Base-by-base conservation (phyloP, 2,113 vertebrate species). In the Rhipidura dahli region DNA sequence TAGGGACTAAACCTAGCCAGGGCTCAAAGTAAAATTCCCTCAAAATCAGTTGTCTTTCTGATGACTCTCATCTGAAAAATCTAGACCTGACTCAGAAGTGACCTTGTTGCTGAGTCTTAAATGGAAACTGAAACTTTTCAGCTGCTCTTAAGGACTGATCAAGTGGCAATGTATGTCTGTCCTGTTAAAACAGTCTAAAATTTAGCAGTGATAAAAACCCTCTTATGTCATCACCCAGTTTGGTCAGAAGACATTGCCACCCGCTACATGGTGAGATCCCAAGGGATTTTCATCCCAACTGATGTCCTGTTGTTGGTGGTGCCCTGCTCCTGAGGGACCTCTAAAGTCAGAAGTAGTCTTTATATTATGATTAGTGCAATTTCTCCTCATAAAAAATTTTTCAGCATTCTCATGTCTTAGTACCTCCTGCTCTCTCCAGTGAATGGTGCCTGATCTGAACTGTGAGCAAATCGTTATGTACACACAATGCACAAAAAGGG, bases 241-340 rank as follows among this genome's bases (percentile, higher is more conserved):
- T 51, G 23, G 24, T 28, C 42, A 59, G 28, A 73, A 65, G 27
- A 39, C 10, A n/a, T 4, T 40, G 37, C 13, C 16, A 64, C 13
- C 7, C 54, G 69, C 14, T 19, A 27, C 10, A 61, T 0, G 0
- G 35, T 35, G 18, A 49, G 42, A 63, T 37, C 13, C 31, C 71
- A 63, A 50, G 22, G 27, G 19, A 24, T 50, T 70, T 18, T 33
- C 16, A 50, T 17, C 42, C 16, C 31, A 77, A 33, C 19, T 77
- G 30, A n/a, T 54, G 22, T 19, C 9, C n/a, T 47, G n/a, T 11
- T 73, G 19, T 4, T 33, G n/a, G 17, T 54, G 47, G 35, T 63
- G 35, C 27, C 19, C 19, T 63, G 7, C 22, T 77, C 13, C 35
- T 28, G 42, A 69, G 35, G 27, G 31, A 37, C 15, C 15, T 39